Conservation (phyloP, 2,888 invertebrate species). For the Pseudococcus longispinus region DNA sequence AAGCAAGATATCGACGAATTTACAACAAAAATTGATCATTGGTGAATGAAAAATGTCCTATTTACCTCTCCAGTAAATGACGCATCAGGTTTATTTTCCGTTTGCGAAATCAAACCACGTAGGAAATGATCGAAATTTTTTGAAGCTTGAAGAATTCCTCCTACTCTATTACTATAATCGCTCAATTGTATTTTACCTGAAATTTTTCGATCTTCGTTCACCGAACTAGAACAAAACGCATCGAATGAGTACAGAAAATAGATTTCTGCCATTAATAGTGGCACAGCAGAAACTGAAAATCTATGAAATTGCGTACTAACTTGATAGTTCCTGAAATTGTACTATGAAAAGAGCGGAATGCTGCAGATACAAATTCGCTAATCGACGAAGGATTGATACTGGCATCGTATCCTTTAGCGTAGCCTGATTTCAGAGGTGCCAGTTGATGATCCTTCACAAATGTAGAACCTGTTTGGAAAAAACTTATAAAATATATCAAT, state of each 20-base stretch:
- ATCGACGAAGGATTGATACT: constrained; percentile 87
- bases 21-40: not conserved
- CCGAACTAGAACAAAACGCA: constrained; percentile 27
- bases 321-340: constrained; percentile 62
- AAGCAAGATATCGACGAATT: not conserved
- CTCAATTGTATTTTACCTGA: constrained; percentile 48
- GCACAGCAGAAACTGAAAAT: too few species aligned
- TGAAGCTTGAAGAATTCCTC: constrained; percentile 53
- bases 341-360: constrained; percentile 91
- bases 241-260: not conserved
- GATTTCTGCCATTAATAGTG: too few species aligned
- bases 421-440: constrained; percentile 66
- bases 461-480: constrained; percentile 49
- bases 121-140: constrained; percentile 58
- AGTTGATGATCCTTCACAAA: constrained; percentile 52
- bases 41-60: not conserved
- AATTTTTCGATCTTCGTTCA: constrained; percentile 56
- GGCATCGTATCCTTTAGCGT: constrained; percentile 83
- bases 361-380: constrained; percentile 89
- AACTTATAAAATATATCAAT: not conserved
- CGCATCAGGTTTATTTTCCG: constrained; percentile 57
- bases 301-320: not conserved
- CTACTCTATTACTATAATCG: constrained; percentile 57
- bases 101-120: constrained; percentile 57
- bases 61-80: constrained; percentile 58